Evolutionary conservation across 92 coral and sea anemone genomes (phyloP).

Genomic region (Parazoanthus darwini): DNA sequence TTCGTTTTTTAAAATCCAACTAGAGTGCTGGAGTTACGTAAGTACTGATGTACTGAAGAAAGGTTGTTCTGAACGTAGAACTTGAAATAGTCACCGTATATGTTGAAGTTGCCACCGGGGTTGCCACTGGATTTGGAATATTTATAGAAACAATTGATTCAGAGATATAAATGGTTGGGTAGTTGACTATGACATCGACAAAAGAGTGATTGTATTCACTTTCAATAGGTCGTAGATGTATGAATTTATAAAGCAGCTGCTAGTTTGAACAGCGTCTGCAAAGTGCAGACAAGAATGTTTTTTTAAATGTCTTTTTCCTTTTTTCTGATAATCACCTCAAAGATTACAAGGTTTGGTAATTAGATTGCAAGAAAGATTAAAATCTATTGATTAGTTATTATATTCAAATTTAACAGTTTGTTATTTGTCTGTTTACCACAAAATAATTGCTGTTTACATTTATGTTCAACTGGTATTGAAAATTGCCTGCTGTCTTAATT

Average conservation of each 20-base stretch:
- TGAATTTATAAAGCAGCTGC: neutral
- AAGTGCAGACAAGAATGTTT: neutral
- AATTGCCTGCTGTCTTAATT: neutral
- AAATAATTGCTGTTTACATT: slow-evolving; percentile 11
- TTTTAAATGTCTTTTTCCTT: neutral
- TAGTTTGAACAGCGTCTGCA: neutral
- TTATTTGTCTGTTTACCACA: neutral
- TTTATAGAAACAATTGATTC: neutral
- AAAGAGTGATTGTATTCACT: neutral
- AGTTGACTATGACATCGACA: slow-evolving; percentile 7
- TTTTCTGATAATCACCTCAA: neutral
- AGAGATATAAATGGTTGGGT: neutral
- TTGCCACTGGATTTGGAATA: slow-evolving; percentile 11
- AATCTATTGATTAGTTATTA: neutral
- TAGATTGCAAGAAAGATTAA: neutral
- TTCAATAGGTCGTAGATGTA: slow-evolving; percentile 5
- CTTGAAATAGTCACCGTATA: neutral
- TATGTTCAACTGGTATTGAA: slow-evolving; percentile 6
- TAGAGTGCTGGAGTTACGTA: neutral
- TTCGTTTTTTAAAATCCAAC: neutral
- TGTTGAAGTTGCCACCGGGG: too few species aligned
- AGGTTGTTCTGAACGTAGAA: neutral
- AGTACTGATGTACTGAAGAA: neutral
- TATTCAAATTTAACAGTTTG: neutral
- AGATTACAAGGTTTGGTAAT: neutral